Conservation (phyloP, 2,113 vertebrate genomes). For the Larimichthys polyactis region DNA sequence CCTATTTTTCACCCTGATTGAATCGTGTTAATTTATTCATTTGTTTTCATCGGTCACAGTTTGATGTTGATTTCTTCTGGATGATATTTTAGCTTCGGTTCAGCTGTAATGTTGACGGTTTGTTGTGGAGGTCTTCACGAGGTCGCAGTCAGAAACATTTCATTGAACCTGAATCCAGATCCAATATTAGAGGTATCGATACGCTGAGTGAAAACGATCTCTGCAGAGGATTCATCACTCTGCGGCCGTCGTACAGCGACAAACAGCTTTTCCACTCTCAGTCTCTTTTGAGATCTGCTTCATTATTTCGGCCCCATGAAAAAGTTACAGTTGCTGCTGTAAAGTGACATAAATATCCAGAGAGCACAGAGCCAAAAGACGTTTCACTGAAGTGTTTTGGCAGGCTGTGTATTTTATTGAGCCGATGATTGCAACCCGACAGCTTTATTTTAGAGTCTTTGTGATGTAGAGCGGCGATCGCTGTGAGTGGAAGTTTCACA, state of each 20-base stretch:
- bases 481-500: neutral
- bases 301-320: neutral
- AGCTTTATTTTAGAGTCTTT: conserved; percentile 23
- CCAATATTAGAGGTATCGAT: too few species aligned
- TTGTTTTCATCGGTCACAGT: neutral
- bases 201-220: too few species aligned
- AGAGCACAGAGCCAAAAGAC: neutral
- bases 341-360: conserved; percentile 15
- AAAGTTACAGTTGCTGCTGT: neutral
- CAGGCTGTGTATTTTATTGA: conserved; percentile 17
- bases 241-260: too few species aligned
- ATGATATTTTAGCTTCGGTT: conserved; percentile 12
- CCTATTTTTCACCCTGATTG: too few species aligned
- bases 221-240: too few species aligned
- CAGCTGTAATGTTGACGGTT: neutral
- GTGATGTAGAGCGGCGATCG: neutral
- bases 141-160: neutral
- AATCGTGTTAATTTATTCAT: neutral
- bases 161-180: neutral
- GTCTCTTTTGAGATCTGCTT: neutral
- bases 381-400: neutral
- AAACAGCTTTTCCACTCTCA: neutral
- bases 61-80: neutral
- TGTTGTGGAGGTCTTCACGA: too few species aligned
- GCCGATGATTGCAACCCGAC: conserved; percentile 8